Conservation (phyloP, 2,888 invertebrate genomes). For the Syritta pipiens region DNA sequence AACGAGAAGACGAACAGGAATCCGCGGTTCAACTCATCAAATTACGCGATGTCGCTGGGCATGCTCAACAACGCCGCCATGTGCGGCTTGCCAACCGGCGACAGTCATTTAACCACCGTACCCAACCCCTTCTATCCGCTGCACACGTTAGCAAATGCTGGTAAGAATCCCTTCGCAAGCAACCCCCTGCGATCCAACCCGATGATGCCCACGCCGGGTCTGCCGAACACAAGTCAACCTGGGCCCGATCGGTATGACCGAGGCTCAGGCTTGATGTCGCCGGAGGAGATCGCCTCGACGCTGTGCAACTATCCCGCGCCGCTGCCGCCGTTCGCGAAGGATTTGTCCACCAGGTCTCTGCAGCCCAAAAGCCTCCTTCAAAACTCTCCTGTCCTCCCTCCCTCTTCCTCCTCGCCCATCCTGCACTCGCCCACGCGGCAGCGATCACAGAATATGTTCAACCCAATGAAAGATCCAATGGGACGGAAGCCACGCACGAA, state of each 20-base stretch:
- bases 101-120: constrained; percentile 32
- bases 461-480: too few species aligned
- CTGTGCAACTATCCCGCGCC: constrained; percentile 33
- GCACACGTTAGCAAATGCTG: constrained; percentile 19
- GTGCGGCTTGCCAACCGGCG: constrained; percentile 17
- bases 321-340: constrained; percentile 37
- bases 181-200: constrained; percentile 12
- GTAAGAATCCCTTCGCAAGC: constrained; percentile 19
- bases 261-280: constrained; percentile 27
- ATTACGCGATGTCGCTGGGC: constrained; percentile 34
- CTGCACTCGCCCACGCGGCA: constrained; percentile 29
- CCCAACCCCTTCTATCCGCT: constrained; percentile 44
- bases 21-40: constrained; percentile 29
- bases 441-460: constrained; percentile 28
- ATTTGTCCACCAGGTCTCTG: constrained; percentile 18
- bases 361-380: constrained; percentile 30
- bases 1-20: constrained; percentile 35
- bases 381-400: constrained; percentile 15
- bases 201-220: constrained; percentile 35
- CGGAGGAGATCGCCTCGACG: constrained; percentile 26
- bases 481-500: too few species aligned
- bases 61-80: constrained; percentile 26
- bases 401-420: constrained; percentile 5
- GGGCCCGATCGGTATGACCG: constrained; percentile 36
- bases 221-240: constrained; percentile 17